phyloP scores from a whole-genome alignment of 2,888 invertebrate species.

The Noctua janthe region DNA sequence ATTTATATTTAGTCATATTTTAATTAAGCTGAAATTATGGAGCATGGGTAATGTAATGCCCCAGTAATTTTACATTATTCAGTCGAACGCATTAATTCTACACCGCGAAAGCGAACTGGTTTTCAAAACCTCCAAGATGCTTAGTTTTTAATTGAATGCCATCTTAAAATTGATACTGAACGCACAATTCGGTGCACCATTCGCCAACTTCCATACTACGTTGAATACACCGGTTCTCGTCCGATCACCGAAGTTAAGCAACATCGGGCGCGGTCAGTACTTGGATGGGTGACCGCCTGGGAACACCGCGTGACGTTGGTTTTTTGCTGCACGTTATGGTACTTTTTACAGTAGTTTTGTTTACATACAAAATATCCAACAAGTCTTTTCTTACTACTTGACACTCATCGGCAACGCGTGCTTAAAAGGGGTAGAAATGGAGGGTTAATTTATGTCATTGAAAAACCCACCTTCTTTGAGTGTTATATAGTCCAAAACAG shows the following conservation, averaged over 20 bases:
- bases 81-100: too few species aligned
- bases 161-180: too few species aligned
- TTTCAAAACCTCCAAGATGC: too few species aligned
- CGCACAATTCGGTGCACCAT: slow-evolving; percentile 67
- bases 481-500: background rate
- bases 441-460: background rate
- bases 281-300: slow-evolving; percentile 89
- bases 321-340: slow-evolving; percentile 65
- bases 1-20: too few species aligned
- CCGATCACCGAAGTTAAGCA: slow-evolving; percentile 89
- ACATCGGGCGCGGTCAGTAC: slow-evolving; percentile 88
- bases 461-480: background rate
- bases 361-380: background rate
- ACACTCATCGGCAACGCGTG: background rate
- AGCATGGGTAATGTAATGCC: too few species aligned
- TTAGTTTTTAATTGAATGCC: too few species aligned
- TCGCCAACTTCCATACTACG: slow-evolving; percentile 83
- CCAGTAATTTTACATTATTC: too few species aligned
- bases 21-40: too few species aligned
- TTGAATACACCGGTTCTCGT: slow-evolving; percentile 88
- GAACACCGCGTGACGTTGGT: slow-evolving; percentile 85
- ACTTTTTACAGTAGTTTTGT: background rate
- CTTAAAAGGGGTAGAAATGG: background rate
- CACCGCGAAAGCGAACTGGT: too few species aligned
- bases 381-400: background rate